A percentile compares a stretch with the other conserved stretches of the same genome.
These are phyloP conservation scores for Spodoptera litura DNA, from an alignment of 1,140 invertebrate species.

Conservation along the genomic window DNA sequence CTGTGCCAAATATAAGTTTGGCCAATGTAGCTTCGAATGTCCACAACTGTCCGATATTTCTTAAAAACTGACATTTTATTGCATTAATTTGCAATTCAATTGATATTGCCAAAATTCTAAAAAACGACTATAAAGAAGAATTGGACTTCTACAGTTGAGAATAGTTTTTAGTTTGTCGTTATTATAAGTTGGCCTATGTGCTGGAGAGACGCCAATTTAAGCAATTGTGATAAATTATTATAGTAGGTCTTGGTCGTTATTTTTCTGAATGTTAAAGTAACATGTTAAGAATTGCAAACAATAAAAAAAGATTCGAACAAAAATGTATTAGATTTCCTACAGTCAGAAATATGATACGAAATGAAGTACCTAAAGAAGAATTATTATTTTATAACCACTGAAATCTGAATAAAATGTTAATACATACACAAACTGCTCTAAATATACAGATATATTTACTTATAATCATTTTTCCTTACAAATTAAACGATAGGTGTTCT, in stretches of 20 bases:
- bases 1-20: conserved; percentile 53
- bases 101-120: conserved; percentile 36
- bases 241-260: conserved; percentile 17
- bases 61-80: conserved; percentile 51
- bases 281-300: conserved; percentile 13
- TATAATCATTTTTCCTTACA: too few species aligned
- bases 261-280: not conserved
- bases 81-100: conserved; percentile 33
- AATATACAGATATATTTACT: too few species aligned
- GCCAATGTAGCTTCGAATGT: conserved; percentile 40
- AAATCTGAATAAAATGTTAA: too few species aligned
- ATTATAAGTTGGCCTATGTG: conserved; percentile 25
- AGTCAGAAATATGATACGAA: too few species aligned
- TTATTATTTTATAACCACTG: too few species aligned
- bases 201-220: conserved; percentile 21
- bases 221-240: conserved; percentile 34
- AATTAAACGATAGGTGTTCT: too few species aligned
- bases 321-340: too few species aligned
- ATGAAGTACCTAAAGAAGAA: too few species aligned
- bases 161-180: conserved; percentile 16
- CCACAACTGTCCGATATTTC: conserved; percentile 51
- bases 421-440: too few species aligned
- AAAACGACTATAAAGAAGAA: not conserved
- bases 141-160: not conserved
- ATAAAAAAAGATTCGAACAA: conserved; percentile 21